Conservation (phyloP, 2,888 invertebrate species). For the Diplazon laetatorius region DNA sequence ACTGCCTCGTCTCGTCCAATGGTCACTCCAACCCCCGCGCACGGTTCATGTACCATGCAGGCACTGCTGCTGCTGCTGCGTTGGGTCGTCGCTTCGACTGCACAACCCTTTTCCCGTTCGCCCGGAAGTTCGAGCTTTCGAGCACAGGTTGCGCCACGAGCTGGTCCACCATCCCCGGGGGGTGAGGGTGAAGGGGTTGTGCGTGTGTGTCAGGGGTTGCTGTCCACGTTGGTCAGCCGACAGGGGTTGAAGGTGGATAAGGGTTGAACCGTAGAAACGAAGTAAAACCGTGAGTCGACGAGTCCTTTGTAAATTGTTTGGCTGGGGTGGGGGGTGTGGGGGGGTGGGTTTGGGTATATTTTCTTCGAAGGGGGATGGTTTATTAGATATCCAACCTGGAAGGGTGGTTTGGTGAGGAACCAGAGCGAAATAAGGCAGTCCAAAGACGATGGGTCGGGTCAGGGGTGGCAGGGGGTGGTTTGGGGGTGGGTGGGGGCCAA, state of each 20-base stretch:
- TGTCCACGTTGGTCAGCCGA: conserved; percentile 57
- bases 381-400: conserved; percentile 79
- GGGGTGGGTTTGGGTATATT: conserved; percentile 70
- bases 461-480: no score
- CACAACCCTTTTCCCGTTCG: conserved; percentile 79
- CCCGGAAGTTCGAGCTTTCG: conserved; percentile 72
- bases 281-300: no score
- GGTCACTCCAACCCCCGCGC: conserved; percentile 55
- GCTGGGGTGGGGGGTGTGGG: no score
- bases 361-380: conserved; percentile 76
- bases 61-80: conserved; percentile 11
- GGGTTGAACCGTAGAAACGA: no score
- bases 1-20: conserved; percentile 46
- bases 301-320: no score
- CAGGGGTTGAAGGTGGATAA: conserved; percentile 11
- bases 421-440: conserved; percentile 65
- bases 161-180: conserved; percentile 69
- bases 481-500: conserved; percentile 50
- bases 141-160: conserved; percentile 80
- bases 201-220: no score
- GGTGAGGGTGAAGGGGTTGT: no score
- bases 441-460: no score
- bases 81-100: no score
- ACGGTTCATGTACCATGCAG: conserved; percentile 43
- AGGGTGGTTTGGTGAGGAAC: conserved; percentile 67